phyloP scores from a whole-genome alignment of 2,113 vertebrate genomes.

The Misgurnus mizolepis region DNA sequence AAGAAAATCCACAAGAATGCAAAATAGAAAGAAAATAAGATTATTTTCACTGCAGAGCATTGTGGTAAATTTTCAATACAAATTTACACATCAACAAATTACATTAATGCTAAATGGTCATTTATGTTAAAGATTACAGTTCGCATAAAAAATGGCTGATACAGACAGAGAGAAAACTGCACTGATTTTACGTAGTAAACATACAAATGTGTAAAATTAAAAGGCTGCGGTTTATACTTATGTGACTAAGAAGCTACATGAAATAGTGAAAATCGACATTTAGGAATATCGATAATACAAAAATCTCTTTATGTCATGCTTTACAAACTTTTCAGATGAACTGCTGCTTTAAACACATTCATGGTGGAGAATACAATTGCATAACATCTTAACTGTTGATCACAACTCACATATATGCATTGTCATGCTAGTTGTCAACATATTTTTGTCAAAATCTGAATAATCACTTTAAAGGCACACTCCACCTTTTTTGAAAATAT shows the following conservation, averaged over 20 bases:
- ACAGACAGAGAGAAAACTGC: constrained; percentile 62
- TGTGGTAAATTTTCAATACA: constrained; percentile 68
- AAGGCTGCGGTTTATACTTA: constrained; percentile 6
- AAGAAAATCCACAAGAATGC: constrained; percentile 66
- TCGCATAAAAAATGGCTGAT: constrained; percentile 66
- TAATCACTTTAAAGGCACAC: neutral
- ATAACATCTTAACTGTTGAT: constrained; percentile 2
- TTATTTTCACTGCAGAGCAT: constrained; percentile 70
- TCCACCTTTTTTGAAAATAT: no score
- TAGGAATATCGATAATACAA: neutral
- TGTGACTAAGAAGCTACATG: neutral
- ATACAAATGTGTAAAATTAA: neutral
- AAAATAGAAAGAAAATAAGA: constrained; percentile 66
- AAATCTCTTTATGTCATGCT: neutral
- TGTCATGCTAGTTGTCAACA: constrained; percentile 4
- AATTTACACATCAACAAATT: constrained; percentile 66
- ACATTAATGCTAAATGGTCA: neutral
- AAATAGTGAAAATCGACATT: neutral
- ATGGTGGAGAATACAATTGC: constrained; percentile 7
- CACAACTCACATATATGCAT: constrained; percentile 4
- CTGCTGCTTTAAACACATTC: constrained; percentile 15
- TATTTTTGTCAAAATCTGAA: neutral
- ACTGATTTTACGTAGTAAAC: neutral
- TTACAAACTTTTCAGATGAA: neutral
- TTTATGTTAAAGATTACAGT: constrained; percentile 17